Evolutionary conservation across 1,140 invertebrate species (phyloP).

Genomic region (Akabosia matsudoensis): DNA sequence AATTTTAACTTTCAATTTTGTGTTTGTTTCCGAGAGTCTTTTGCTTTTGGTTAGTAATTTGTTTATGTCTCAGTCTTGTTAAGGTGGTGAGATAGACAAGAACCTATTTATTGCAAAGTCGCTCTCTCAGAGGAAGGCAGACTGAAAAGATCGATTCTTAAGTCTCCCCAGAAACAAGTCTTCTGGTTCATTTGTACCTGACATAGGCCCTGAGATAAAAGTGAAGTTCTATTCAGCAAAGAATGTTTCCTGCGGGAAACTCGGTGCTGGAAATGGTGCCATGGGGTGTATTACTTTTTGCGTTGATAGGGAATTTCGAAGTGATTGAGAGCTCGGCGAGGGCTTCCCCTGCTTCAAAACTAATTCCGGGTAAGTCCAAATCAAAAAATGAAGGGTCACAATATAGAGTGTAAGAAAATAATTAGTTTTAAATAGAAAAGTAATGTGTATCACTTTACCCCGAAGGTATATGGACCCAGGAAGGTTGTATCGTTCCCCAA

Average conservation of each 20-base stretch:
- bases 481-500: conserved; percentile 9
- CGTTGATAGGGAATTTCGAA: too few relatives aligned
- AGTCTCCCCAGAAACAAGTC: too few relatives aligned
- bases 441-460: not conserved
- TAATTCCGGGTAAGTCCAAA: not conserved
- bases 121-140: too few relatives aligned
- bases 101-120: not conserved
- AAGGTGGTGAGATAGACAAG: not conserved
- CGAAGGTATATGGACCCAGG: conserved; percentile 1
- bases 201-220: too few relatives aligned
- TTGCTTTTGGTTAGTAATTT: not conserved
- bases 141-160: too few relatives aligned
- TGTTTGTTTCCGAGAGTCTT: not conserved
- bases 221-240: too few relatives aligned
- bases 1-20: not conserved
- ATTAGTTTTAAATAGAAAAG: not conserved
- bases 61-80: not conserved
- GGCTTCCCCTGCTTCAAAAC: not conserved
- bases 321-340: not conserved
- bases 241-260: too few relatives aligned
- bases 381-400: too few relatives aligned
- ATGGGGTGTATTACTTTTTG: not conserved
- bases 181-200: too few relatives aligned
- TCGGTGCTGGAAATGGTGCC: not conserved
- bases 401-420: not conserved